A percentile compares a stretch with the other conserved stretches of the same genome.
Evolutionary conservation across 2,888 invertebrate species (phyloP).

Genomic region (Hymenopus coronatus): DNA sequence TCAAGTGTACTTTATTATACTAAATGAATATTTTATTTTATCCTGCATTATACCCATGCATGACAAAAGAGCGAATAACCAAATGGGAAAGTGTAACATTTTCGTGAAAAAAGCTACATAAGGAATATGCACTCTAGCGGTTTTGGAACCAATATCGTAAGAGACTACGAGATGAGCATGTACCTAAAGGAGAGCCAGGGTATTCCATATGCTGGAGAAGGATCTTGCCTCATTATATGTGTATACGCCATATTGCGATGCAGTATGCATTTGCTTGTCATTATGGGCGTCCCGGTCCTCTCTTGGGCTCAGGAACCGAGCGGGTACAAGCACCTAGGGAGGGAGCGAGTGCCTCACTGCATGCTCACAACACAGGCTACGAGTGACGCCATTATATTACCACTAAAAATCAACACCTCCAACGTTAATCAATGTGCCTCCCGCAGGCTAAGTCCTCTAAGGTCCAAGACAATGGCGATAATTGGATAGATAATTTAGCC

Average conservation of each 20-base stretch:
- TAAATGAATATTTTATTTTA: too few relatives aligned
- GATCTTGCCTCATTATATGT: not conserved
- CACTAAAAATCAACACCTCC: not conserved
- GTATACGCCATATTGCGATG: not conserved
- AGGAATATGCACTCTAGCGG: too few relatives aligned
- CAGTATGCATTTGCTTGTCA: not conserved
- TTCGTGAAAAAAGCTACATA: too few relatives aligned
- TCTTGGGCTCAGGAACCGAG: not conserved
- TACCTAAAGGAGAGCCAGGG: too few relatives aligned
- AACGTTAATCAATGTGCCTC: not conserved
- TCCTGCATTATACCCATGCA: too few relatives aligned
- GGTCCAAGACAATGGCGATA: not conserved
- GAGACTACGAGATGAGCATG: too few relatives aligned
- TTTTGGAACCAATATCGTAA: too few relatives aligned
- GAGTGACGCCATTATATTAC: not conserved
- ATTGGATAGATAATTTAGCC: not conserved
- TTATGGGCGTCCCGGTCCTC: not conserved
- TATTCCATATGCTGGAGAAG: not conserved
- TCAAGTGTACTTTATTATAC: too few relatives aligned
- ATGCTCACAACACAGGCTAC: not conserved
- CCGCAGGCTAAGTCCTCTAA: not conserved
- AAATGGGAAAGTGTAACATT: too few relatives aligned
- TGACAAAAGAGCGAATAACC: too few relatives aligned
- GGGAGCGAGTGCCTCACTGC: too few relatives aligned
- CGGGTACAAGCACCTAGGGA: not conserved